Conservation (phyloP, 2,888 invertebrate species). For the Abrostola triplasia region DNA sequence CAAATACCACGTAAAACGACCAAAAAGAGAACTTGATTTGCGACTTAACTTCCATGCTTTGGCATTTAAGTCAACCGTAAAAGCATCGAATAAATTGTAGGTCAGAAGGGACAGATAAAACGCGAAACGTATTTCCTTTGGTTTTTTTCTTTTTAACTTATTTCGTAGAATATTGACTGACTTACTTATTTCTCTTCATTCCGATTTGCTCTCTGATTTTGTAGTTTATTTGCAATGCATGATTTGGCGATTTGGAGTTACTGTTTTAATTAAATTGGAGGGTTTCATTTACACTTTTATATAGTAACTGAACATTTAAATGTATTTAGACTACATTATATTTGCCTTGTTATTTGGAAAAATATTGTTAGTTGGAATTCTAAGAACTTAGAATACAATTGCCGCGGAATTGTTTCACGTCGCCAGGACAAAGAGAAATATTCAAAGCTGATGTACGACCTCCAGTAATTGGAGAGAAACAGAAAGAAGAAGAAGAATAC, state of each 20-base stretch:
- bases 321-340: not conserved
- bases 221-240: constrained; percentile 43
- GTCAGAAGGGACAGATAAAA: constrained; percentile 87
- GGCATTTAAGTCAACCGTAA: constrained; percentile 87
- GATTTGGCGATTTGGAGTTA: constrained; percentile 26
- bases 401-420: too few relatives aligned
- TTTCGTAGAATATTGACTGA: constrained; percentile 78
- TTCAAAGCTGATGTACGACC: too few relatives aligned
- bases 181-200: constrained; percentile 61
- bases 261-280: constrained; percentile 2
- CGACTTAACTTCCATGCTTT: constrained; percentile 82
- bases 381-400: too few relatives aligned
- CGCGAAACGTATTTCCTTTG: constrained; percentile 73
- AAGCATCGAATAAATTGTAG: constrained; percentile 87
- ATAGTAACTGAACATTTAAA: not conserved
- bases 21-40: constrained; percentile 81
- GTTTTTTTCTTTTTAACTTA: constrained; percentile 78
- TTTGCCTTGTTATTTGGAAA: not conserved
- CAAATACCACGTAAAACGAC: constrained; percentile 62
- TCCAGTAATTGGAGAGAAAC: too few relatives aligned
- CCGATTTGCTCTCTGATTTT: constrained; percentile 45
- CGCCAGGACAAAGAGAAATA: too few relatives aligned
- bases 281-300: not conserved
- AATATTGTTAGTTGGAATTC: not conserved
- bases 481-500: too few relatives aligned